Evolutionary conservation across 1,140 invertebrate genomes (phyloP).

Genomic region (Riptortus pedestris): DNA sequence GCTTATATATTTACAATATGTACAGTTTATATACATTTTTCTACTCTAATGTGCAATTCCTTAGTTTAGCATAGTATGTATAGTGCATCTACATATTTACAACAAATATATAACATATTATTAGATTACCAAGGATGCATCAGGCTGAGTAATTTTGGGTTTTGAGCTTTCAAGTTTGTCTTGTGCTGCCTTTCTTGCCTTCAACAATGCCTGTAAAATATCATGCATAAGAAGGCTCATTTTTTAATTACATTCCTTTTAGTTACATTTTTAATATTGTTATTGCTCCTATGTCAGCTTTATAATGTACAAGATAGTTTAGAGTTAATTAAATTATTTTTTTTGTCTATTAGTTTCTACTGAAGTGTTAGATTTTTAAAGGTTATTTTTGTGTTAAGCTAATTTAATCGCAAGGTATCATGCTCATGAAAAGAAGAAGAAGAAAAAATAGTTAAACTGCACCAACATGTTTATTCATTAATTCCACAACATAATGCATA

Average conservation of each 20-base stretch:
- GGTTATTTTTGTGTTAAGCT: no score
- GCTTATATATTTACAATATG: no score
- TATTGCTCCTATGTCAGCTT: no score
- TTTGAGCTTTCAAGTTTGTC: constrained; percentile 9
- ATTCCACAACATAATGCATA: constrained; percentile 11
- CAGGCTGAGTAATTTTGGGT: constrained; percentile 5
- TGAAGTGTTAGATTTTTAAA: no score
- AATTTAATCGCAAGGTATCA: constrained; percentile 3
- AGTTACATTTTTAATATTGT: no score
- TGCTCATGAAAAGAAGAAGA: constrained; percentile 17
- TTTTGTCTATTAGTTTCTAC: no score
- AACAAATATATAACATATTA: neutral
- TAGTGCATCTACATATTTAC: constrained; percentile 4
- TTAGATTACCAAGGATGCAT: constrained; percentile 15
- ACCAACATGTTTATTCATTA: constrained; percentile 16
- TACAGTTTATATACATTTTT: no score
- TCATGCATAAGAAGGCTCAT: constrained; percentile 18
- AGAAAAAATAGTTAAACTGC: constrained; percentile 11
- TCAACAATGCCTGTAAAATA: constrained; percentile 27
- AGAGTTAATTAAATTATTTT: no score
- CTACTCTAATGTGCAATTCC: no score
- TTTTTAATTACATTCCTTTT: neutral
- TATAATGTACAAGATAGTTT: no score
- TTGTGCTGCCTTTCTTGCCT: constrained; percentile 19
- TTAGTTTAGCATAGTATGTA: no score